Evolutionary conservation across 2,113 vertebrate genomes (phyloP), one percentile per base, ranked within the genome.

Genomic region (Arizona elegans): DNA sequence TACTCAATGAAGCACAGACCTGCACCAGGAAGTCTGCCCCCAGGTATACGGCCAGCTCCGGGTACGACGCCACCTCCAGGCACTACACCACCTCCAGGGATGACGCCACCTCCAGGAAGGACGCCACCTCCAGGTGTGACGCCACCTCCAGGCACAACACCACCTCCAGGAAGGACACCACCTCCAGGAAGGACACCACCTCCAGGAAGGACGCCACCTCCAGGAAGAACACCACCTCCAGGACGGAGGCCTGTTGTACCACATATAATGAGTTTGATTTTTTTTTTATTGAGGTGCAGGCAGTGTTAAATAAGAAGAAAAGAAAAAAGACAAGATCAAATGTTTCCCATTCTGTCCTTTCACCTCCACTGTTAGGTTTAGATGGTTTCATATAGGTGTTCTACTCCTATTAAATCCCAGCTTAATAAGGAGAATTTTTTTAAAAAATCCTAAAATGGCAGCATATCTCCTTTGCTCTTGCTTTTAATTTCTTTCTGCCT

Each of bases 51-150:
- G 55, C 55, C 55, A 56, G 0, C 96, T 5, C 96, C 96, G 0
- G 96, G 96, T 12, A 96, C 38, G 53, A 96, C 88, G 5, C 96
- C 96, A 0, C 43, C 29, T 12, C 95, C 96, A 0, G 96, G 97
- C 21, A 97, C 92, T 4, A 86, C 43, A 33, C 97, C 96, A 17
- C 94, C 97, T 0, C 97, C 97, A 0, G 97, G 97, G 38, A 96
- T 89, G 56, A 97, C 90, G 8, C 91, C 81, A 9, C 81, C 91
- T 91, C 97, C 97, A 2, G 95, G 96, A 89, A 97, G 53, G 13
- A 81, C 94, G 0, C 97, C 96, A 17, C 94, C 97, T 0, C 97
- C 97, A 0, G 97, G 97, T 33, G 96, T 89, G 56, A 97, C 90
- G 4, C 91, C 81, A 9, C 89, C 89, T n/a, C 89, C 89, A n/a